Base-by-base conservation (phyloP, 1,140 invertebrate genomes). In the Chionoecetes opilio region DNA sequence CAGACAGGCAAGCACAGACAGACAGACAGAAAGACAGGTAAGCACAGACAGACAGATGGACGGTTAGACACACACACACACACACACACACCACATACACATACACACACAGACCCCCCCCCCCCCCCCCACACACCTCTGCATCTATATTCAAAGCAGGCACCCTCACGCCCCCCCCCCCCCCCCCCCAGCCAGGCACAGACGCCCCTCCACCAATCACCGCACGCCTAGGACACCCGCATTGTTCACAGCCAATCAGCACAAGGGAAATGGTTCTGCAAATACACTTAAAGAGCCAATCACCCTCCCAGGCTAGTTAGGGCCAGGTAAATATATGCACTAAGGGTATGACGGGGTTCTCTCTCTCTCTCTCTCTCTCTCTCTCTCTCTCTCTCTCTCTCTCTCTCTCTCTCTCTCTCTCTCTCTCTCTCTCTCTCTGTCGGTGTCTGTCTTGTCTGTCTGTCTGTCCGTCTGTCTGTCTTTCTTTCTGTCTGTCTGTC, bases 221-320 rank as follows among this genome's bases (percentile, higher is more conserved):
- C 0, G n/a, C 21, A 17, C 63, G 6, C n/a, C 11, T 26, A 26
- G 63, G 63, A 75, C 63, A 75, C 63, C 21, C n/a, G 63, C 63
- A n/a, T n/a, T 21, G 21, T 75, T 75, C n/a, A 75, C 63, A 75
- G 63, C 63, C 63, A 75, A 75, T 75, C 63, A 75, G 63, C 63
- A 26, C 5, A 1, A 17, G 63, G 63, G 63, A 75, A 75, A 75
- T 75, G 63, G 63, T 26, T 75, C 11, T 75, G 63, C 63, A 75
- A 75, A 75, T n/a, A 75, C 63, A n/a, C 63, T 26, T 26, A 17
- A n/a, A 0, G 21, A 2, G 11, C 63, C 63, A 75, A 75, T 75
- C 63, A n/a, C 63, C 11, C 8, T 26, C 63, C 63, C 26, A 75
- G 63, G 63, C 63, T 26, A n/a, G 21, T 1, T 0, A 14, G 63